phyloP scores from a whole-genome alignment of 2,797 vertebrate genomes.

The Thalassophryne amazonica region DNA sequence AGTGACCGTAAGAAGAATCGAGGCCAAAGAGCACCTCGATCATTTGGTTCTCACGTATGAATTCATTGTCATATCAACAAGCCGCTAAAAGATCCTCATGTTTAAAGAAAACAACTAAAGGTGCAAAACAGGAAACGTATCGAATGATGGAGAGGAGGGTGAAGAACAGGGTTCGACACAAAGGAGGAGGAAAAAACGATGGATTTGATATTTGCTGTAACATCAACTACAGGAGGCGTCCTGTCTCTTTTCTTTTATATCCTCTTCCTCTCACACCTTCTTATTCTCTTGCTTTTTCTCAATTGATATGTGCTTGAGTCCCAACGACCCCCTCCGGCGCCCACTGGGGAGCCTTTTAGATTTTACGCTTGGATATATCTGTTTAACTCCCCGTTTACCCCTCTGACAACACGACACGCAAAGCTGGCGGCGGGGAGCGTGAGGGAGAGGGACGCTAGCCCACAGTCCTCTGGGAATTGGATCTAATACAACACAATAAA shows the following conservation, averaged over 20 bases:
- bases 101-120: conserved; percentile 2
- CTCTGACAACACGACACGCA: conserved; percentile 80
- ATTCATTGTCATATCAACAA: too few species aligned
- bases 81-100: too few species aligned
- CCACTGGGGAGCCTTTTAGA: conserved; percentile 95
- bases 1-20: too few species aligned
- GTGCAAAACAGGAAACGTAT: too few species aligned
- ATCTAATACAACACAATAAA: conserved; percentile 68
- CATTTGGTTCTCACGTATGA: too few species aligned
- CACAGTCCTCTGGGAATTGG: conserved; percentile 53
- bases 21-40: too few species aligned
- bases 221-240: neutral
- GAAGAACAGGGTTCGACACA: neutral
- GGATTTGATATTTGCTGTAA: too few species aligned
- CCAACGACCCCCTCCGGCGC: conserved; percentile 89
- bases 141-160: too few species aligned
- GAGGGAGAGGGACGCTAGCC: conserved; percentile 27
- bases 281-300: conserved; percentile 47
- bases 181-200: neutral
- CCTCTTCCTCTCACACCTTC: conserved; percentile 18
- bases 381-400: conserved; percentile 99
- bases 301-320: conserved; percentile 99
- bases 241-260: conserved; percentile 13
- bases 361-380: conserved; percentile 99
- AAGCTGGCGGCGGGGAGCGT: conserved; percentile 31